Base-by-base conservation (phyloP, 2,797 vertebrate species). In the Pogonophryne albipinna region DNA sequence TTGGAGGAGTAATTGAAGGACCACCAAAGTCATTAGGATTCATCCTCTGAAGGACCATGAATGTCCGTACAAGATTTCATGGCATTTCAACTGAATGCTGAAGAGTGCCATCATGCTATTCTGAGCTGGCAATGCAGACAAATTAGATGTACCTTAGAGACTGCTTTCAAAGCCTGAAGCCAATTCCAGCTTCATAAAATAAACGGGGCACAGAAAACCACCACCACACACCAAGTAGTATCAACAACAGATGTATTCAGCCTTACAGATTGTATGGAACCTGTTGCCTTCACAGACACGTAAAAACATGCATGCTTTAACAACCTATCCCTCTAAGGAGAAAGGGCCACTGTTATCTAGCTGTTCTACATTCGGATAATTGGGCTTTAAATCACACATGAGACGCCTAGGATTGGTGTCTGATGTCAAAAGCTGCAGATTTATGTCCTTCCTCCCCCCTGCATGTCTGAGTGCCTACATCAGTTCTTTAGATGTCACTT, bases 301-400 rank as follows among this genome's bases (percentile, higher is more conserved):
- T 78, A 27, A 69, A 78, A 72, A 59, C 81, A 71, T 46, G 69
- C 50, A 51, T 17, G 31, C 55, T 53, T 63, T 63, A 1, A 6
- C 61, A 56, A 58, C 75, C 81, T 59, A 68, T 74, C 71, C 70
- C 79, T 84, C 69, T 80, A 56, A 65, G 68, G 78, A 65, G 41
- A 86, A 78, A 59, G 10, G 19, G 38, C 51, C 41, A 14, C 69
- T 73, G 76, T 72, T 52, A 78, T 79, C 79, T 47, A 56, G 14
- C 27, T 74, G 56, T 79, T 53, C 41, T 20, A 53, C 1, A 4
- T 51, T 83, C 77, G 55, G 71, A 85, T 79, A 83, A 84, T 77
- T 79, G 55, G 17, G 27, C 68, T 65, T 64, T 81, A 89, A 85
- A 83, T 86, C 76, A 75, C 1, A 0, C 46, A 27, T 16, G 0